Evolutionary conservation across 1,140 invertebrate species (phyloP).

Genomic region (Eumeta japonica): DNA sequence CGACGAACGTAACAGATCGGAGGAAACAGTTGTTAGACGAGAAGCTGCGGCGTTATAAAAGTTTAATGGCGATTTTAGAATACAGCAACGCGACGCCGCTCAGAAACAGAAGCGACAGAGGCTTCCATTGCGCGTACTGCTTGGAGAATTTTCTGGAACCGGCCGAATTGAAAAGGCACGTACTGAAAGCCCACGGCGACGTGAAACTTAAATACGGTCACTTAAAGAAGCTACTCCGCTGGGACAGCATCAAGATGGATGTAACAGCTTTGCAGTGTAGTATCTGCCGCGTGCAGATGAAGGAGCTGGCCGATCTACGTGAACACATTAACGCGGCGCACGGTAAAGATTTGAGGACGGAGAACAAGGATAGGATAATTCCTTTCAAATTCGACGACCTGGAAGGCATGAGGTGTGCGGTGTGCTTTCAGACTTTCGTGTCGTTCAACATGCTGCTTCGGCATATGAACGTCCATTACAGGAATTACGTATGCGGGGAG

Average conservation of each 20-base stretch:
- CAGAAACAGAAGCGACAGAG: conserved; percentile 8
- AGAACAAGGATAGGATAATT: conserved; percentile 34
- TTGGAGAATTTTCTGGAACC: conserved; percentile 11
- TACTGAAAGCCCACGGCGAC: conserved; percentile 28
- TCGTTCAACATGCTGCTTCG: conserved; percentile 20
- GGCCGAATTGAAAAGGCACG: conserved; percentile 28
- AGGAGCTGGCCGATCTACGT: conserved; percentile 20
- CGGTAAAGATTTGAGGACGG: conserved; percentile 30
- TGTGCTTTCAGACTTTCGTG: conserved; percentile 16
- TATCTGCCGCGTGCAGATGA: conserved; percentile 16
- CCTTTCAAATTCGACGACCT: conserved; percentile 25
- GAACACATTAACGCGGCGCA: conserved; percentile 28
- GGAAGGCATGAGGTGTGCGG: conserved; percentile 13
- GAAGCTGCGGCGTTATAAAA: conserved; percentile 9
- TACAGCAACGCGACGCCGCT: conserved; percentile 32
- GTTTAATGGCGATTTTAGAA: conserved; percentile 18
- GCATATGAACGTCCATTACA: conserved; percentile 33
- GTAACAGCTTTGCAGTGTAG: conserved; percentile 29
- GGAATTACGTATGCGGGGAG: conserved; percentile 26
- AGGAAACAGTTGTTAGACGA: neutral
- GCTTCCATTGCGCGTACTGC: conserved; percentile 27
- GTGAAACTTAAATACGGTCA: too few species aligned
- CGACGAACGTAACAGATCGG: neutral
- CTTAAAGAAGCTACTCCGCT: too few species aligned
- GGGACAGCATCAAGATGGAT: conserved; percentile 32